Conservation (phyloP, 2,797 vertebrate genomes). For the Sebastes kiyomatsui region DNA sequence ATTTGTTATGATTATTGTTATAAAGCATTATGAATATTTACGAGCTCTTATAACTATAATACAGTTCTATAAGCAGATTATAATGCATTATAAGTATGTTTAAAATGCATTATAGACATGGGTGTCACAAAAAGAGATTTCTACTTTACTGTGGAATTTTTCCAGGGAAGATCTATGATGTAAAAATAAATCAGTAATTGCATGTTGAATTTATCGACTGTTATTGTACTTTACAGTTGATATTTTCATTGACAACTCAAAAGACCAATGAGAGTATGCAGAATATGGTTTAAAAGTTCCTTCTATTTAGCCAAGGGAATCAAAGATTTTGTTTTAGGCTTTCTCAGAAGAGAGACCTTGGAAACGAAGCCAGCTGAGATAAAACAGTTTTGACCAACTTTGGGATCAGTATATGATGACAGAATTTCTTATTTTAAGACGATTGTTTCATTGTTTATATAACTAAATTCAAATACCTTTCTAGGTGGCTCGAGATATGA, state of each 20-base stretch:
- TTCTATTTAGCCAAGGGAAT: neutral
- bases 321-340: neutral
- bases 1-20: neutral
- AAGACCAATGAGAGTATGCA: neutral
- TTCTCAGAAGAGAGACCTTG: neutral
- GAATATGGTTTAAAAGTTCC: neutral
- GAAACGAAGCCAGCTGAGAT: neutral
- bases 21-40: neutral
- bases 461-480: constrained; percentile 71
- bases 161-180: neutral
- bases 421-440: neutral
- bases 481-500: constrained; percentile 66
- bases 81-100: neutral
- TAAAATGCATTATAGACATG: neutral
- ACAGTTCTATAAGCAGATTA: neutral
- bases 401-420: neutral
- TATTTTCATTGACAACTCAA: neutral
- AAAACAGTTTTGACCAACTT: neutral
- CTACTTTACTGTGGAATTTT: neutral
- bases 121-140: neutral
- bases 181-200: neutral
- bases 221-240: neutral
- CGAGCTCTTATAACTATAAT: neutral
- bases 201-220: neutral
- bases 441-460: neutral